Base-by-base conservation (phyloP, 2,888 invertebrate species). In the Archips crataeganus region DNA sequence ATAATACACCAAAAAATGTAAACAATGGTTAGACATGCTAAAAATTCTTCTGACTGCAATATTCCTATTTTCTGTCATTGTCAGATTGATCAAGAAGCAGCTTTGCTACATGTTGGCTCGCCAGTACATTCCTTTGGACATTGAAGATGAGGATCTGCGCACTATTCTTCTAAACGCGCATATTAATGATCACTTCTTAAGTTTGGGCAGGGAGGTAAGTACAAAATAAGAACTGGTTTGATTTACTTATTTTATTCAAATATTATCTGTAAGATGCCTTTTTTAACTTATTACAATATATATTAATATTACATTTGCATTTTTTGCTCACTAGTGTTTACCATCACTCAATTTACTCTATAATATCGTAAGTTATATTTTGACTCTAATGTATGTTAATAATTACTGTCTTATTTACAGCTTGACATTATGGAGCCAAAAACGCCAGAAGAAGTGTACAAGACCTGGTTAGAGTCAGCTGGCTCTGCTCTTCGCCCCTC, bases 361-460 rank as follows among this genome's bases (percentile, higher is more conserved):
- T 36, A 36, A 36, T 36, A 36, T 3, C 39, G n/a, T 45, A 45
- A 45, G 2, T 45, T 45, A 10, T 10, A 10, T 45, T 45, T 8
- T 1, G 45, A 10, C 9, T 10, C 45, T 10, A 45, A 2, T 49
- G 2, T 49, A 4, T 49, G 13, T n/a, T 49, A 13, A 8, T 23
- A 8, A 23, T 54, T 6, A 54, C 2, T 51, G 6, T 8, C 2
- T 70, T 61, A 74, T 74, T 81, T 87, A 59, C 85, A 97, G 96
- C 95, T 99, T 82, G 99, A 99, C 88, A 99, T 99, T 79, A 98
- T 99, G 97, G 99, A 99, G 87, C 99, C 99, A 0, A 99, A 99
- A 94, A 97, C 98, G 0, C 99, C 99, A 0, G 99, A 99, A 89
- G 99, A 99, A 87, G 99, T 99, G 11, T 99, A 99, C 94, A 99